These are phyloP conservation scores for Telmatherina bonti DNA, from an alignment of 2,797 vertebrate genomes.

Conservation along the genomic window DNA sequence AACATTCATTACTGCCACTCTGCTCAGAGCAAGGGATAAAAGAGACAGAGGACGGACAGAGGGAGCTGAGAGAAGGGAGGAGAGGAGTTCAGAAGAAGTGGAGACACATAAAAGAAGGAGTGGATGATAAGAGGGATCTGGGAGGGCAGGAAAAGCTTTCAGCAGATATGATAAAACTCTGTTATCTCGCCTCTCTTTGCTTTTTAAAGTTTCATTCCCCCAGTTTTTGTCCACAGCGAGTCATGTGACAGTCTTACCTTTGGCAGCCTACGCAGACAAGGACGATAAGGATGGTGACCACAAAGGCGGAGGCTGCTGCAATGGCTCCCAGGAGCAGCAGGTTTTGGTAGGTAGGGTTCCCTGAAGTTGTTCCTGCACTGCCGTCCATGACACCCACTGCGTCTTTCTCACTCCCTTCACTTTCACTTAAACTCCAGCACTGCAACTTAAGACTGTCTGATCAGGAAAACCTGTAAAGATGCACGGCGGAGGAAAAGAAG, in stretches of 20 bases:
- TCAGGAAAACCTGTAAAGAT: conserved; percentile 71
- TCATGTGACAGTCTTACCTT: conserved; percentile 71
- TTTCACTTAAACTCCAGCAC: conserved; percentile 58
- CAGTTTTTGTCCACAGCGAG: conserved; percentile 9
- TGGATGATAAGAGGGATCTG: conserved; percentile 46
- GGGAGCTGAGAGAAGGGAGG: conserved; percentile 47
- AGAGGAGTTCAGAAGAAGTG: conserved; percentile 63
- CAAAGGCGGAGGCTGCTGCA: conserved; percentile 84
- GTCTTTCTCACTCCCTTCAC: conserved; percentile 55
- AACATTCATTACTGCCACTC: conserved; percentile 72
- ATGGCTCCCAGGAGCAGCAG: conserved; percentile 85
- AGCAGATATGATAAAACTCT: conserved; percentile 40
- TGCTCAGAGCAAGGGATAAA: conserved; percentile 54
- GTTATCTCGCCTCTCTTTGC: conserved; percentile 19
- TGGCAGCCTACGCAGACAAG: conserved; percentile 85
- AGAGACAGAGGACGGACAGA: conserved; percentile 47
- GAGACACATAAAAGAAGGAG: conserved; percentile 57
- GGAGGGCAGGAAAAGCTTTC: conserved; percentile 35
- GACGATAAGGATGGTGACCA: conserved; percentile 85
- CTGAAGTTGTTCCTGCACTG: neutral
- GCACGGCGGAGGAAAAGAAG: conserved; percentile 9
- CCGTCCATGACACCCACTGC: conserved; percentile 69
- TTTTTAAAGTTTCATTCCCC: conserved; percentile 8
- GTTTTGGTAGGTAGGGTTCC: conserved; percentile 64
- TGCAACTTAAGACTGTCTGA: conserved; percentile 56